These are phyloP conservation scores for Parazoanthus atlanticus DNA, from an alignment of 92 coral and sea anemone species.

Conservation along the genomic window DNA sequence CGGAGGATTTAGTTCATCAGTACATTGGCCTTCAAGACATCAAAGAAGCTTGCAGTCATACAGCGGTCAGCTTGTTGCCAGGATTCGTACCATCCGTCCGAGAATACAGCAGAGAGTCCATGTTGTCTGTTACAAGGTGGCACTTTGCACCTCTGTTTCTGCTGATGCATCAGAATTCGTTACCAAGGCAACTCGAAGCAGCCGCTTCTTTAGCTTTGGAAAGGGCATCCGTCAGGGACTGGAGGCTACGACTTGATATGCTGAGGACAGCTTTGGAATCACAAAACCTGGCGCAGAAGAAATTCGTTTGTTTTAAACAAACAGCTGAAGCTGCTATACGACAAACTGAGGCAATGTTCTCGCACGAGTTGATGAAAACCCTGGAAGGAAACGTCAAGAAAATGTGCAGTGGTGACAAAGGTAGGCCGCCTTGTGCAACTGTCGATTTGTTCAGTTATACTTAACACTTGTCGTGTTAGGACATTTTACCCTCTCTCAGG, in stretches of 20 bases:
- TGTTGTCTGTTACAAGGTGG: slow-evolving; percentile 63
- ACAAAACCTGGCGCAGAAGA: slow-evolving; percentile 15
- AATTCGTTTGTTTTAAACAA: background rate
- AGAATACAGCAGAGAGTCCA: slow-evolving; percentile 67
- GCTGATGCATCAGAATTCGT: slow-evolving; percentile 60
- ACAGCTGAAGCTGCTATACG: background rate
- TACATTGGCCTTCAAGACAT: background rate
- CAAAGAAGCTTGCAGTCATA: background rate
- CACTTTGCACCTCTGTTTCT: slow-evolving; percentile 70
- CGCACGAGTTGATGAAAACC: slow-evolving; percentile 51
- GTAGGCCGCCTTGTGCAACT: background rate
- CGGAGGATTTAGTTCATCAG: slow-evolving; percentile 18
- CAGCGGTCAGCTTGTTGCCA: slow-evolving; percentile 9
- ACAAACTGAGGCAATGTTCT: slow-evolving; percentile 42
- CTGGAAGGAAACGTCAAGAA: slow-evolving; percentile 19
- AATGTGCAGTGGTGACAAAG: background rate
- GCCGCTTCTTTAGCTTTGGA: slow-evolving; percentile 79
- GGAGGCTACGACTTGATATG: slow-evolving; percentile 72
- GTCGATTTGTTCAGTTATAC: background rate
- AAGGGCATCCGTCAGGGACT: slow-evolving; percentile 70
- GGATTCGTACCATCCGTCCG: slow-evolving; percentile 61
- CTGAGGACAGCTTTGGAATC: slow-evolving; percentile 50
- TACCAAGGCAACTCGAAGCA: slow-evolving; percentile 47
- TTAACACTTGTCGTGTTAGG: too few relatives aligned
- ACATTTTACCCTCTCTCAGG: background rate